Base-by-base conservation (phyloP, 2,888 invertebrate species). In the Conomelus anceps region DNA sequence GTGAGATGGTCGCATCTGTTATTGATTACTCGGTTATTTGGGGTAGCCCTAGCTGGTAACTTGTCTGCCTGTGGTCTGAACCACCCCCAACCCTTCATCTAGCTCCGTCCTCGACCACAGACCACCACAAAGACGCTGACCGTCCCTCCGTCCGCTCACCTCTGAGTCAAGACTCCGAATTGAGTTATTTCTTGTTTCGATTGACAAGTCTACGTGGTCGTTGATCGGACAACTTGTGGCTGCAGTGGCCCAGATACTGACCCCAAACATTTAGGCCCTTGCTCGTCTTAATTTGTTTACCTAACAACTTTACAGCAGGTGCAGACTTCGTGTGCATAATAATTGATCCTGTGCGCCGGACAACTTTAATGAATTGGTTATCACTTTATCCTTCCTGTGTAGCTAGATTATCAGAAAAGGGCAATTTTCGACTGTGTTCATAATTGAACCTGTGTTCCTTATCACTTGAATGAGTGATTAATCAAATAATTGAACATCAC, bases 1-100 rank as follows among this genome's bases (percentile, higher is more conserved):
- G 86, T 86, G 86, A 86, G 86, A 86, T 86, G 22, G 86, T 86
- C 86, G 86, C 86, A 86, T 86, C 86, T 86, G 86, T 86, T 86
- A 86, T 86, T 86, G 86, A 86, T 86, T 86, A 86, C 26, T 86
- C 24, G 86, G 86, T 86, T 86, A 86, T 86, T 86, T 86, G 86
- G 86, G 86, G 86, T 86, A 86, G 86, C 86, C 86, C 26, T 4
- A 11, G 85, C 85, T 85, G 23, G 85, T 29, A 86, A 86, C 86
- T 86, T 86, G 86, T 86, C 86, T 86, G 23, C 7, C 86, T 86
- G 86, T 29, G 86, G 86, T 86, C 26, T 22, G 86, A 17, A 24
- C 26, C 86, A 22, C 86, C 29, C 29, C 86, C 86, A 23, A 23
- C 86, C 86, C 26, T n/a, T n/a, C n/a, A n/a, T n/a, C n/a, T n/a